Evolutionary conservation across 2,888 invertebrate species (phyloP).

Genomic region (Seira musarum): DNA sequence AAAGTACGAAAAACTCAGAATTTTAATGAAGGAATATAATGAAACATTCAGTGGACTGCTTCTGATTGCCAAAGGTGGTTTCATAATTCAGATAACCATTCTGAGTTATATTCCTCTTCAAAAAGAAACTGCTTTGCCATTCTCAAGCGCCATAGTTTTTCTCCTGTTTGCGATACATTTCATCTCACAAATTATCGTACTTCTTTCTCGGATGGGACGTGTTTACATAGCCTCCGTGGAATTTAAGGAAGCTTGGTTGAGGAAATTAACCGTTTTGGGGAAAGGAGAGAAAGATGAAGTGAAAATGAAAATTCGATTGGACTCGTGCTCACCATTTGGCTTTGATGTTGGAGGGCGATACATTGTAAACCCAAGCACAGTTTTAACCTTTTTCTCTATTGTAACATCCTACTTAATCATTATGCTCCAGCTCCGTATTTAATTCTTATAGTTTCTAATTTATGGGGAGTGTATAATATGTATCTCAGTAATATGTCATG

Average conservation of each 20-base stretch:
- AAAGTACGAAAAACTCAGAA: conserved; percentile 13
- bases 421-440: conserved; percentile 13
- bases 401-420: conserved; percentile 18
- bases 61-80: conserved; percentile 15
- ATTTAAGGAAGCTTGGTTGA: not conserved
- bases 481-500: no score
- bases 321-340: conserved; percentile 27
- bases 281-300: not conserved
- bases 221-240: not conserved
- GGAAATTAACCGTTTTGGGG: not conserved
- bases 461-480: no score
- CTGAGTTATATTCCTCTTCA: conserved; percentile 23
- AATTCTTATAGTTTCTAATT: no score
- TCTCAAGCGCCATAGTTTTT: conserved; percentile 16
- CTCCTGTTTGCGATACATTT: conserved; percentile 3
- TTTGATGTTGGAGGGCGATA: conserved; percentile 28
- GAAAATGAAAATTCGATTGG: not conserved
- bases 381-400: conserved; percentile 36
- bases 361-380: not conserved
- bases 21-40: conserved; percentile 18
- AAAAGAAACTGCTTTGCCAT: not conserved
- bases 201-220: conserved; percentile 5
- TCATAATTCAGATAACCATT: conserved; percentile 19
- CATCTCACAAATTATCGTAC: not conserved
- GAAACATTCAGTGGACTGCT: conserved; percentile 17